Evolutionary conservation across 2,113 vertebrate species (phyloP).

Genomic region (Pteruthius melanotis): DNA sequence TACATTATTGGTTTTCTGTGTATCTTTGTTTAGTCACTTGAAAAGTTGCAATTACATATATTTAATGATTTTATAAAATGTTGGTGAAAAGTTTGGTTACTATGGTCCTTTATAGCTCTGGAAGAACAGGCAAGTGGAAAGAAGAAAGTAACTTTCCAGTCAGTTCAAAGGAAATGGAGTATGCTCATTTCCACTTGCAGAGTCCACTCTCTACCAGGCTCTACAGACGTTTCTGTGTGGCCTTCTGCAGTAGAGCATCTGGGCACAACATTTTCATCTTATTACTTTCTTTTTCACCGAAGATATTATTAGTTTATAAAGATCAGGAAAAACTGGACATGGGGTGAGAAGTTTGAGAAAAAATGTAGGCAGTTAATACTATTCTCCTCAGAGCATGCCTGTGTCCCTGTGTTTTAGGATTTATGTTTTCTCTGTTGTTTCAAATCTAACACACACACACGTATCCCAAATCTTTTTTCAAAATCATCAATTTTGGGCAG

Average conservation of each 20-base stretch:
- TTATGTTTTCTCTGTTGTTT: neutral
- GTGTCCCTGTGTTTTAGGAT: neutral
- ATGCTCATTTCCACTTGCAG: neutral
- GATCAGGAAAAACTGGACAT: neutral
- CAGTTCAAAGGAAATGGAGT: constrained; percentile 13
- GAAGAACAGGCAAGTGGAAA: neutral
- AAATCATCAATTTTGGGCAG: neutral
- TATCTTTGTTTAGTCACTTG: neutral
- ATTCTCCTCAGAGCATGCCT: neutral
- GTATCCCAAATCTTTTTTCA: neutral
- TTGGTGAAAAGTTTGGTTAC: constrained; percentile 15
- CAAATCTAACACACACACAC: neutral
- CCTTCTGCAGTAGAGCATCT: constrained; percentile 7
- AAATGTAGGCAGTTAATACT: neutral
- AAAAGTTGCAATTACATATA: constrained; percentile 30
- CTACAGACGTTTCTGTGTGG: neutral
- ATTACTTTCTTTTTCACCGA: neutral
- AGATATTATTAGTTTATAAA: constrained; percentile 5
- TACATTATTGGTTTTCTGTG: neutral
- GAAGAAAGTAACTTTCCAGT: neutral
- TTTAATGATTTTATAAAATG: constrained; percentile 24
- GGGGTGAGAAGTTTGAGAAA: neutral
- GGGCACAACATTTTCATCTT: constrained; percentile 23
- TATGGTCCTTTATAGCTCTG: neutral
- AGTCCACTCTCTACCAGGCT: neutral